phyloP scores from a whole-genome alignment of 1,140 invertebrate species.

The Ctenoplectra terminalis region DNA sequence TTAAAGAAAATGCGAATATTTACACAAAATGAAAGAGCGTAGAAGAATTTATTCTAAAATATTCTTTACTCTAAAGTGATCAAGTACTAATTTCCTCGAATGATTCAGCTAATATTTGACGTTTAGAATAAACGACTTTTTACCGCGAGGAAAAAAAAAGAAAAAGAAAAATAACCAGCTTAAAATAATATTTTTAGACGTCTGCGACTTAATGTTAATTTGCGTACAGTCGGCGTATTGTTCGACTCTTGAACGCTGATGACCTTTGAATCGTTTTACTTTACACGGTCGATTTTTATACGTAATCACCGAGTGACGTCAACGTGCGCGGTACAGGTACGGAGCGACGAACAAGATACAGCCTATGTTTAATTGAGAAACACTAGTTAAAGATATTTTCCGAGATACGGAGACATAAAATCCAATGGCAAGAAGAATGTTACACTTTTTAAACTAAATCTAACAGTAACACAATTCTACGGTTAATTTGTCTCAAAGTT shows the following conservation, averaged over 20 bases:
- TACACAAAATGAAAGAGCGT: not conserved
- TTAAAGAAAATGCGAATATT: not conserved
- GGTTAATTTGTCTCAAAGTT: too few relatives aligned
- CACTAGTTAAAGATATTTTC: not conserved
- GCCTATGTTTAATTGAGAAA: constrained; percentile 25
- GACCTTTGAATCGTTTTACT: constrained; percentile 44
- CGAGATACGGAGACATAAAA: not conserved
- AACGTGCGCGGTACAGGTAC: not conserved
- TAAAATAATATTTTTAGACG: not conserved
- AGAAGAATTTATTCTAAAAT: not conserved
- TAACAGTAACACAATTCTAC: too few relatives aligned
- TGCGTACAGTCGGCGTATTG: not conserved
- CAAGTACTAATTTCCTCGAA: not conserved
- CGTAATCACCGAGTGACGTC: constrained; percentile 13
- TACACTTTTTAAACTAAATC: too few relatives aligned
- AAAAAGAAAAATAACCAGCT: not conserved
- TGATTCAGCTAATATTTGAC: too few relatives aligned
- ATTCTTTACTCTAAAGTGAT: not conserved
- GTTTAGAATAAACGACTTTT: too few relatives aligned
- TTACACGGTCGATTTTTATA: constrained; percentile 36
- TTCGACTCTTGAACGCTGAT: constrained; percentile 29
- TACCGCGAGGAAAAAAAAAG: too few relatives aligned
- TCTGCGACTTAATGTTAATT: too few relatives aligned
- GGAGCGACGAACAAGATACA: constrained; percentile 7
- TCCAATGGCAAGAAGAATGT: not conserved